These are phyloP conservation scores for Athene cunicularia DNA, from an alignment of 2,113 vertebrate species.

Conservation along the genomic window DNA sequence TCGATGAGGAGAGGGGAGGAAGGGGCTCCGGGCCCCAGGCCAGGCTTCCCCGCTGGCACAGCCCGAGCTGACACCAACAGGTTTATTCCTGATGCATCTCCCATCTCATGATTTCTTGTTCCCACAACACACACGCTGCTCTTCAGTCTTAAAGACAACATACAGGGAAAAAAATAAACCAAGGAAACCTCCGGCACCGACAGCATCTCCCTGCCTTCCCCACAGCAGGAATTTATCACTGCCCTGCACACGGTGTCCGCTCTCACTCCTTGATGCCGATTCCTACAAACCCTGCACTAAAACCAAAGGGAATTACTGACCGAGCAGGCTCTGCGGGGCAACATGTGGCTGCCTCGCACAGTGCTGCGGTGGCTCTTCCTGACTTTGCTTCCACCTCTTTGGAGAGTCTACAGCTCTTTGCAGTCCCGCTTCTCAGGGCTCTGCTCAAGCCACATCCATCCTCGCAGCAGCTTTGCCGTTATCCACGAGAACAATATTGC, in stretches of 20 bases:
- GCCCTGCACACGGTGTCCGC: slow-evolving; percentile 23
- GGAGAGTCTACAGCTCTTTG: neutral
- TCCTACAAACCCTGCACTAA: neutral
- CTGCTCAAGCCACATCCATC: neutral
- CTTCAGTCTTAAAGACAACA: neutral
- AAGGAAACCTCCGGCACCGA: neutral
- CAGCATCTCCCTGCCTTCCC: neutral
- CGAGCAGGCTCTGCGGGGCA: neutral
- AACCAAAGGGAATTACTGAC: neutral
- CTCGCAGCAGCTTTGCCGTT: neutral
- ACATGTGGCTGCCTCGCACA: neutral
- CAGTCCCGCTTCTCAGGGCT: neutral
- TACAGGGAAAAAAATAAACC: neutral
- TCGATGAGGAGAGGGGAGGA: neutral
- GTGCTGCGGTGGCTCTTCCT: neutral
- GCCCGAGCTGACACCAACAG: neutral
- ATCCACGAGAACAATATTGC: neutral
- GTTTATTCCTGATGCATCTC: neutral
- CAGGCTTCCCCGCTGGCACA: neutral
- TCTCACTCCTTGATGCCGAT: slow-evolving; percentile 18
- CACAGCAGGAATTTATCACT: slow-evolving; percentile 33
- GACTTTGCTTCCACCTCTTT: neutral
- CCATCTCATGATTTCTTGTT: neutral
- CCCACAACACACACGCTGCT: neutral
- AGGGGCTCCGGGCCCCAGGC: neutral